Percentiles rank a stretch among this genome's conserved stretches.
phyloP scores from a whole-genome alignment of 2,113 vertebrate genomes.

The Actenoides lindsayi region DNA sequence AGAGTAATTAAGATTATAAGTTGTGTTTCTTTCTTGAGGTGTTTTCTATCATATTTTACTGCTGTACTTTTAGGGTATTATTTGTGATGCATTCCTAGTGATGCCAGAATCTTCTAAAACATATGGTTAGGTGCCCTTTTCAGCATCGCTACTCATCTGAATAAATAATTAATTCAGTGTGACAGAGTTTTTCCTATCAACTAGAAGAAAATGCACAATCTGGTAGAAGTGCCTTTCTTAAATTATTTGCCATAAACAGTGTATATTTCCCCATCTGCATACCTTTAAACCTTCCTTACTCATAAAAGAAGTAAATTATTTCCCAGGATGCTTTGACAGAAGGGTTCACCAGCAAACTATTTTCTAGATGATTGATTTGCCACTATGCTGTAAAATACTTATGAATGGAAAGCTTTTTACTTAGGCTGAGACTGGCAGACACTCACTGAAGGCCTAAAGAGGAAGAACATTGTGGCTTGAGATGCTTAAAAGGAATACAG shows the following conservation, averaged over 20 bases:
- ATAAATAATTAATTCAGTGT: conserved; percentile 30
- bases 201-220: conserved; percentile 40
- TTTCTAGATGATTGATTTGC: conserved; percentile 63
- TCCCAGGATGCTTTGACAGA: conserved; percentile 46
- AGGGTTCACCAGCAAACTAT: conserved; percentile 23
- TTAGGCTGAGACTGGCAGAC: neutral
- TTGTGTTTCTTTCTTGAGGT: neutral
- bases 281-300: conserved; percentile 45
- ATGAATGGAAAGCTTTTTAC: neutral
- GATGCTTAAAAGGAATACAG: neutral
- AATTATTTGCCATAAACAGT: conserved; percentile 71
- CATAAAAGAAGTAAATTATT: conserved; percentile 44
- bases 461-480: neutral
- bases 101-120: neutral
- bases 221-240: conserved; percentile 53
- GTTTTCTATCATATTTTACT: neutral
- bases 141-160: neutral
- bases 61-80: neutral
- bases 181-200: conserved; percentile 34
- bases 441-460: neutral
- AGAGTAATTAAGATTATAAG: neutral
- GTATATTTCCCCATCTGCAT: conserved; percentile 63
- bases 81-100: neutral
- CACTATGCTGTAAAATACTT: neutral
- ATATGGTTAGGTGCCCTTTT: neutral